These are phyloP conservation scores for Torymus auratus DNA, from an alignment of 2,888 invertebrate species.

Conservation along the genomic window DNA sequence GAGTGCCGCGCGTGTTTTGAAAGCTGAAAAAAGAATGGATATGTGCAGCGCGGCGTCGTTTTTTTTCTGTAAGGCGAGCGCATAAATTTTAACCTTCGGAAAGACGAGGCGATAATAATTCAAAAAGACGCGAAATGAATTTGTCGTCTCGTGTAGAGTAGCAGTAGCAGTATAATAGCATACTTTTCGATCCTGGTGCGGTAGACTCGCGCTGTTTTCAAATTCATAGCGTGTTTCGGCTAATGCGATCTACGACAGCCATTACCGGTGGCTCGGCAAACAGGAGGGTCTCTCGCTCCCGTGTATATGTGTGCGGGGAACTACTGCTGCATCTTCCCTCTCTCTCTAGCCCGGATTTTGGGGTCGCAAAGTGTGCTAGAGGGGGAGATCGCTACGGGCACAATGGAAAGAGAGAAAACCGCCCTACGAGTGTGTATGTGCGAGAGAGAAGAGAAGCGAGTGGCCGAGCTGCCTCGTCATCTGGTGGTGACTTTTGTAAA, in stretches of 20 bases:
- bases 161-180: background rate
- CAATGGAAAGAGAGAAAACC: constrained; percentile 57
- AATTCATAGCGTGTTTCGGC: constrained; percentile 69
- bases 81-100: constrained; percentile 40
- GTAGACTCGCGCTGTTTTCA: constrained; percentile 60
- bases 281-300: constrained; percentile 57
- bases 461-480: constrained; percentile 66
- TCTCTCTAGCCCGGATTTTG: constrained; percentile 47
- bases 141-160: constrained; percentile 42
- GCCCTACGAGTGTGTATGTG: constrained; percentile 56
- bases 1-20: constrained; percentile 41
- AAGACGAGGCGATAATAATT: constrained; percentile 36
- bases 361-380: constrained; percentile 55
- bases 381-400: constrained; percentile 44
- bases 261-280: constrained; percentile 72
- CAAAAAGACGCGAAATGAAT: constrained; percentile 54
- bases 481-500: constrained; percentile 76
- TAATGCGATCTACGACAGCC: constrained; percentile 72
- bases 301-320: background rate
- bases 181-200: constrained; percentile 39
- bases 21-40: constrained; percentile 23
- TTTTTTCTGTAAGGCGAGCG: constrained; percentile 11
- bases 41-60: background rate
- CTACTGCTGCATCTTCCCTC: constrained; percentile 7
- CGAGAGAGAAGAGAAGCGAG: no score